Percentiles rank a stretch among this genome's conserved stretches.
Conservation (phyloP, 1,140 invertebrate species). For the Gryllus bimaculatus region DNA sequence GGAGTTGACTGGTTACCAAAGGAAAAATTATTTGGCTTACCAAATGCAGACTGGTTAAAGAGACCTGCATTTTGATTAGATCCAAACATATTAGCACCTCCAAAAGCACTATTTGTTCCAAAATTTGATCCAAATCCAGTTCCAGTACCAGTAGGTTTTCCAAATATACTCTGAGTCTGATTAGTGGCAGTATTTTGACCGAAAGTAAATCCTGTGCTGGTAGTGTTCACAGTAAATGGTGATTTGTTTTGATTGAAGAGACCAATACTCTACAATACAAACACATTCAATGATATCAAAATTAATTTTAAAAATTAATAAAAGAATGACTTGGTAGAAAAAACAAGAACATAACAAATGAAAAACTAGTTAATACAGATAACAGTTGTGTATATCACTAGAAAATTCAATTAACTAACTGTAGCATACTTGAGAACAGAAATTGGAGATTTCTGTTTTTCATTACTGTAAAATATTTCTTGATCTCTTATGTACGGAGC, state of each 20-base stretch:
- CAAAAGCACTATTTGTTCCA: constrained; percentile 32
- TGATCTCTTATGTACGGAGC: no score
- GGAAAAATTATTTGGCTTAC: constrained; percentile 20
- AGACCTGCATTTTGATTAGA: constrained; percentile 21
- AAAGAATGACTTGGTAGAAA: not conserved
- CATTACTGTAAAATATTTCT: no score
- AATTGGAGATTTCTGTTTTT: no score
- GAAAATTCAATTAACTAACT: no score
- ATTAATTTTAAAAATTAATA: not conserved
- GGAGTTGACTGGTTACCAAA: constrained; percentile 18
- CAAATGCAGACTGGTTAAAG: constrained; percentile 16
- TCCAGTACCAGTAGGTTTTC: constrained; percentile 35
- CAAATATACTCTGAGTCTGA: constrained; percentile 30
- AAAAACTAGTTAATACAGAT: no score
- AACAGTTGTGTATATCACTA: no score
- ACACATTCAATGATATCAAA: constrained; percentile 8
- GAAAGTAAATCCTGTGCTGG: constrained; percentile 38
- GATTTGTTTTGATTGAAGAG: constrained; percentile 40
- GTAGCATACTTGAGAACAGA: no score
- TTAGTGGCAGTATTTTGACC: constrained; percentile 31
- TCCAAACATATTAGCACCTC: constrained; percentile 27
- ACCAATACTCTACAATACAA: constrained; percentile 33
- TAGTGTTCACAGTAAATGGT: constrained; percentile 36
- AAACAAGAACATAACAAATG: not conserved
- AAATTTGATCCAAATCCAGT: constrained; percentile 47